phyloP scores from a whole-genome alignment of 1,140 invertebrate genomes.

The Drosophila jambulina region DNA sequence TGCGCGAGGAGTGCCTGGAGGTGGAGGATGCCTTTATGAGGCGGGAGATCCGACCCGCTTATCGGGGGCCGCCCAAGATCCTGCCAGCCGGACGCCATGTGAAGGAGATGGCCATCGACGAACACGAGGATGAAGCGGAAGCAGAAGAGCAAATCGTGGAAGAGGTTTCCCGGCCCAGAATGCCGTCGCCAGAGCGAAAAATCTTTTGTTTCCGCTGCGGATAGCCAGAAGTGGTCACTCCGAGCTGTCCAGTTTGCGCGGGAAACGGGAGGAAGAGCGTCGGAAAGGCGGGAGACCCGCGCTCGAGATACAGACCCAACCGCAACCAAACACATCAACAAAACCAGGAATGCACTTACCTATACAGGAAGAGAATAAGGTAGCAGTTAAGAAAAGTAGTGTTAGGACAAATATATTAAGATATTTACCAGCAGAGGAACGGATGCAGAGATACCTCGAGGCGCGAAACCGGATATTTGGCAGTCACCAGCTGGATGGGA shows the following conservation, averaged over 20 bases:
- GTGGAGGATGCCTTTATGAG: not conserved
- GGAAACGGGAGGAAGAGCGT: not conserved
- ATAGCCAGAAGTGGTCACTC: not conserved
- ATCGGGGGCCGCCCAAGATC: not conserved
- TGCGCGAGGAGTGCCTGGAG: not conserved
- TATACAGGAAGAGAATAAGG: too few species aligned
- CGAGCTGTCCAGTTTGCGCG: not conserved
- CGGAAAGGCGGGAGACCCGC: too few species aligned
- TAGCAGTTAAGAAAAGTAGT: too few species aligned
- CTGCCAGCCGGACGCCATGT: not conserved
- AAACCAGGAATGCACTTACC: too few species aligned
- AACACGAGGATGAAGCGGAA: not conserved
- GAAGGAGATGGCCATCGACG: not conserved
- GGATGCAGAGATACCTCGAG: too few species aligned
- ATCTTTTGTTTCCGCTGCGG: not conserved
- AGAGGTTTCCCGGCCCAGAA: too few species aligned
- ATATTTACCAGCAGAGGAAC: too few species aligned
- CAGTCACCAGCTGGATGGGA: too few species aligned
- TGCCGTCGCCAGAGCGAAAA: not conserved
- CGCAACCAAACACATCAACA: too few species aligned
- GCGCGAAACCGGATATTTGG: too few species aligned
- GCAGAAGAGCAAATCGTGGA: not conserved
- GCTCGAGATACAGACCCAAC: too few species aligned
- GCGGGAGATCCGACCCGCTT: not conserved
- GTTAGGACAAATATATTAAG: too few species aligned